These are phyloP conservation scores for Scaptodrosophila lebanonensis DNA, from an alignment of 1,140 invertebrate genomes.

Conservation along the genomic window DNA sequence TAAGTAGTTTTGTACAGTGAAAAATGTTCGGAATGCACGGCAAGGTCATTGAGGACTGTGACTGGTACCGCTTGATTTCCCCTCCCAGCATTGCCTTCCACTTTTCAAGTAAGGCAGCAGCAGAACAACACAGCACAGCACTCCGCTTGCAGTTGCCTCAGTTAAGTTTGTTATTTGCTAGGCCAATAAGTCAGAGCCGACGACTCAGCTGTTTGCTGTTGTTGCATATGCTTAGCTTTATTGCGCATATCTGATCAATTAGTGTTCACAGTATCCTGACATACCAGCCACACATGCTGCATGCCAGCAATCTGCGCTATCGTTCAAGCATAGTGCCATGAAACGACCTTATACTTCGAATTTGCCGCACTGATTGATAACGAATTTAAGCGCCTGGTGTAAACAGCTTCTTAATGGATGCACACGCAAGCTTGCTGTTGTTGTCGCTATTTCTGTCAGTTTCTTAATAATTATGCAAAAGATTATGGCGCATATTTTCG, in stretches of 20 bases:
- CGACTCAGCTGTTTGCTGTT: no score
- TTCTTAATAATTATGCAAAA: slow-evolving; percentile 15
- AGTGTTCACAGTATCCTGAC: slow-evolving; percentile 45
- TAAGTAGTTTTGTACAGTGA: slow-evolving; percentile 45
- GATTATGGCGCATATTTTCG: slow-evolving; percentile 40
- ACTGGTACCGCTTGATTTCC: neutral
- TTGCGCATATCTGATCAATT: slow-evolving; percentile 53
- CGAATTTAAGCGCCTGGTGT: slow-evolving; percentile 13
- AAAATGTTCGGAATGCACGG: slow-evolving; percentile 54
- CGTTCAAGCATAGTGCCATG: slow-evolving; percentile 16
- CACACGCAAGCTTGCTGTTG: neutral
- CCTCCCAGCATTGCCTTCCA: no score
- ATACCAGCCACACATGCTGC: slow-evolving; percentile 29
- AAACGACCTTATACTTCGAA: slow-evolving; percentile 31
- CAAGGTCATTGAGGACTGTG: slow-evolving; percentile 46
- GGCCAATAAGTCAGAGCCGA: no score
- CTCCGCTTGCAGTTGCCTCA: no score
- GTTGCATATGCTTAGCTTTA: no score
- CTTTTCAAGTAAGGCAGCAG: slow-evolving; percentile 7
- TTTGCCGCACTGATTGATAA: slow-evolving; percentile 34
- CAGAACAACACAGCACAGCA: no score
- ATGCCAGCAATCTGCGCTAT: slow-evolving; percentile 8
- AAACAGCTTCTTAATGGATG: slow-evolving; percentile 33
- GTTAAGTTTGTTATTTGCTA: no score
- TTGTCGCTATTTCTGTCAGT: no score